Evolutionary conservation across 53 echinoderm and acorn worm species (phyloP), one percentile per base, ranked within the genome.

Genomic region (Glandiceps talaboti): DNA sequence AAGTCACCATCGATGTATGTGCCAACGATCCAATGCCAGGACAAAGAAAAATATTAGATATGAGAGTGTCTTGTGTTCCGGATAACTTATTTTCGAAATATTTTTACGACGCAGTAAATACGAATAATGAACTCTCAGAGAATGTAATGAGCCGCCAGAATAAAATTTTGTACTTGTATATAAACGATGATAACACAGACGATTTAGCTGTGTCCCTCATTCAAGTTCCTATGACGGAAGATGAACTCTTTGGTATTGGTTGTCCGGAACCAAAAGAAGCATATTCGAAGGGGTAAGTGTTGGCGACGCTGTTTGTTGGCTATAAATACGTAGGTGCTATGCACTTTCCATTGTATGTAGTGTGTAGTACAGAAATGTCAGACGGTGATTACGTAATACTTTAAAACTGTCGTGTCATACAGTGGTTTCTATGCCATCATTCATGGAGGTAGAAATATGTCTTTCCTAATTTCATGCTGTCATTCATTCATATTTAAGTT

Each of bases 1-100:
- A 94, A 82, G 85, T 91, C 31, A 91, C 99, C 0, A 91, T 99
- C 25, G 94, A 94, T 45, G 28, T 94, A 1, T 99, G 94, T 45
- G 99, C 94, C 0, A 84, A 78, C 25, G 99, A 99, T 80, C 99
- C 99, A 0, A 91, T 89, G 14, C 94, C 94, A 0, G 99, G 94
- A 30, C 93, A 94, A 45, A 77, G 99, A 33, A 99, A 99, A 77
- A 87, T 94, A 88, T 94, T 99, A 64, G 87, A 84, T 77, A 83
- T 94, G 20, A 81, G 81, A 30, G 99, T 99, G 27, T 82, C 87
- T n/a, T 99, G 99, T 64, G 91, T 89, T 14, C 91, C 85, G 76
- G 99, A 99, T 81, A 94, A 87, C 32, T 83, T 85, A 1, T 76
- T 91, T 32, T 84, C 86, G 26, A 83, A 84, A 0, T 99, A 99